phyloP scores from a whole-genome alignment of 2,888 invertebrate species.

The Tholera decimalis region DNA sequence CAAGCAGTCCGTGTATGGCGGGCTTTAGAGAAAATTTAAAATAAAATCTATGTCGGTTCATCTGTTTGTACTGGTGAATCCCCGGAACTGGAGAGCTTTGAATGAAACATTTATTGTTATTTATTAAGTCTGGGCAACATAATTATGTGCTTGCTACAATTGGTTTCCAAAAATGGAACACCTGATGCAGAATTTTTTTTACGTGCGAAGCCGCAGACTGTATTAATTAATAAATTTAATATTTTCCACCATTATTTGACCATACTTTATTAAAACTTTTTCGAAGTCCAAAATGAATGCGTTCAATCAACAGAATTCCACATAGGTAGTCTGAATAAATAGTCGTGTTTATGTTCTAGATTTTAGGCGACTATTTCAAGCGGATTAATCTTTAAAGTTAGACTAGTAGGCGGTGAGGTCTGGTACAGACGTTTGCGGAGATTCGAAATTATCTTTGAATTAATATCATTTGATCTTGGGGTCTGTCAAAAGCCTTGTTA shows the following conservation, averaged over 20 bases:
- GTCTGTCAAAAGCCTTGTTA: not conserved
- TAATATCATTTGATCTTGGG: conserved; percentile 29
- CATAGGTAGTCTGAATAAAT: conserved; percentile 19
- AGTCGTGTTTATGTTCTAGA: conserved; percentile 13
- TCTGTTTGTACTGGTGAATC: no score
- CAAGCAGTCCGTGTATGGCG: no score
- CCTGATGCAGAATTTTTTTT: no score
- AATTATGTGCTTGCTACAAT: no score
- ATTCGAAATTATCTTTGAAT: conserved; percentile 27
- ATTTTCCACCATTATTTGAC: not conserved
- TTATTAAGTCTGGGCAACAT: no score
- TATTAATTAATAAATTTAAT: not conserved
- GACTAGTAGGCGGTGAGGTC: not conserved
- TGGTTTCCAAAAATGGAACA: no score
- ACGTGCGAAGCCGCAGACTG: no score
- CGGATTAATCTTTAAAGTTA: conserved; percentile 37
- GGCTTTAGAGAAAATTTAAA: no score
- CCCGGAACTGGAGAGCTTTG: no score
- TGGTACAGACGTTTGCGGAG: conserved; percentile 3
- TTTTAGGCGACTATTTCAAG: conserved; percentile 12
- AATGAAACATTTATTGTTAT: no score
- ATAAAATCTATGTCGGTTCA: no score
- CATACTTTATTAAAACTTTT: not conserved
- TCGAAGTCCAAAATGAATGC: conserved; percentile 18
- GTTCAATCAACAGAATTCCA: conserved; percentile 28